Base-by-base conservation (phyloP, 2,113 vertebrate genomes). In the Brachyhypopomus occidentalis region DNA sequence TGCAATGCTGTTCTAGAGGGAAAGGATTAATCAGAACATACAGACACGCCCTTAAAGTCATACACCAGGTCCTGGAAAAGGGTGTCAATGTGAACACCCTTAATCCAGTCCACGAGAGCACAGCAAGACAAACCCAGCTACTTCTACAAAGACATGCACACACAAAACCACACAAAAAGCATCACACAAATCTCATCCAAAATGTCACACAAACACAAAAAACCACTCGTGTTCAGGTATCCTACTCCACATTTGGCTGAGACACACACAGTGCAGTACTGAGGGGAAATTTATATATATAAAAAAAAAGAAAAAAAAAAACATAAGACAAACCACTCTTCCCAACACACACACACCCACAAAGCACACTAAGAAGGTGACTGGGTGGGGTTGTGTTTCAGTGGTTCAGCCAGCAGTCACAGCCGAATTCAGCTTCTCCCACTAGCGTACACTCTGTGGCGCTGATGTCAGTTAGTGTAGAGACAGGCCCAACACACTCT, bases 371-470 rank as follows among this genome's bases (percentile, higher is more conserved):
- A 66, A 23, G 76, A 76, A 72, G 20, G 64, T 79, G 56, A 70
- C 71, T 67, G 74, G 66, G 41, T 67, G 56, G 72, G 41, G 77
- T 83, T 86, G 63, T 41, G 75, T 88, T 87, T 84, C 88, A 45
- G 34, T 34, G 67, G 85, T 89, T 91, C 85, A 91, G 85, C 85
- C 87, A 90, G 84, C 72, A 89, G 87, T 87, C 86, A 88, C 75
- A 27, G 19, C n/a, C 78, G 60, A 76, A 84, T 74, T 78, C 71
- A 45, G 71, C 56, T 55, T 23, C 19, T 19, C 23, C 14, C 30
- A 11, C 72, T 14, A 38, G 30, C n/a, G 23, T 2, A 30, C 77
- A 59, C 80, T 60, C 74, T 38, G 41, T 41, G 41, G 48, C 30
- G 23, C 45, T 52, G 41, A 1, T 36, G 48, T 38, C 60, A 22